Evolutionary conservation across 23 tunicate genomes (phyloP).

Genomic region (Corella eumyota): DNA sequence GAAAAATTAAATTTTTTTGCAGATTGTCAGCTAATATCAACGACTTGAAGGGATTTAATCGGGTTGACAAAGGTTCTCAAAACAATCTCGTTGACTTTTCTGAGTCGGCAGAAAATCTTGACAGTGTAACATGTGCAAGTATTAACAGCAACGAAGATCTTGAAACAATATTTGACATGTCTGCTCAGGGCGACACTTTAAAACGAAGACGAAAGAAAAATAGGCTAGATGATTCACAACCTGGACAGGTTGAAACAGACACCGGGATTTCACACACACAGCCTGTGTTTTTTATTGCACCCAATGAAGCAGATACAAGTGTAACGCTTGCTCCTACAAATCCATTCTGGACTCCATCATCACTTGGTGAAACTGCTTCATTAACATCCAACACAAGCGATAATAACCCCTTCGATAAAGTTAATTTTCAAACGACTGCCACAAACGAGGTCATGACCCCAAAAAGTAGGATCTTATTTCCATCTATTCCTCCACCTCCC

Average conservation of each 20-base stretch:
- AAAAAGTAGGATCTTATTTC: neutral
- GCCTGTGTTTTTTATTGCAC: too few species aligned
- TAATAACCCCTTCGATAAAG: conserved; percentile 30
- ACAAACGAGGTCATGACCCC: neutral
- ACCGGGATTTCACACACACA: neutral
- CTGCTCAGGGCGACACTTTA: conserved; percentile 77
- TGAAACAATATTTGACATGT: conserved; percentile 67
- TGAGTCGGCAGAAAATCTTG: conserved; percentile 28
- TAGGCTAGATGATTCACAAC: neutral
- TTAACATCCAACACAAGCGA: conserved; percentile 31
- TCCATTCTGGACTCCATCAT: conserved; percentile 68
- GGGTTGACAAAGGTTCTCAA: conserved; percentile 88
- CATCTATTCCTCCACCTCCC: conserved; percentile 45
- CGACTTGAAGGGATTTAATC: conserved; percentile 64
- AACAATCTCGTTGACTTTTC: conserved; percentile 96
- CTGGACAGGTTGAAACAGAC: neutral
- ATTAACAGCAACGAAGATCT: conserved; percentile 39
- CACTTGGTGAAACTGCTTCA: conserved; percentile 32
- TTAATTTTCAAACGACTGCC: conserved; percentile 29
- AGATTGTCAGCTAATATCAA: conserved; percentile 61
- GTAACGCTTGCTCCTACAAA: conserved; percentile 20
- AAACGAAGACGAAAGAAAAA: conserved; percentile 42
- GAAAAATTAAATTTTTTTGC: neutral
- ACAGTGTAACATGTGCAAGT: conserved; percentile 14
- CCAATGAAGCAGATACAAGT: neutral